phyloP scores from a whole-genome alignment of 2,888 invertebrate species.

The Scaptomyza reducta region DNA sequence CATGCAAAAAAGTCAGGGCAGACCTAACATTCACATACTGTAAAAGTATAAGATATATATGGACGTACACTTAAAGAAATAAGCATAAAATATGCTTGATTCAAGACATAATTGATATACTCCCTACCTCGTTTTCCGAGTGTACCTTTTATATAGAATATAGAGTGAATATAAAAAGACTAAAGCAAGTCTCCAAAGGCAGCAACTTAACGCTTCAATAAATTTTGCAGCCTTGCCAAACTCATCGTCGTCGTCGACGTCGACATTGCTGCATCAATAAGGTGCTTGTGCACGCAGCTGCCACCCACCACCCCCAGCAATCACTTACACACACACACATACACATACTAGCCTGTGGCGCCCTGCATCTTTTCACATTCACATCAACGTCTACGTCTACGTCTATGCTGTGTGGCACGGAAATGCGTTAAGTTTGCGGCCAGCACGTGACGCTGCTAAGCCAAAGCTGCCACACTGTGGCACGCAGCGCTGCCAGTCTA shows the following conservation, averaged over 20 bases:
- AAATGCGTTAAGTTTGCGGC: conserved; percentile 80
- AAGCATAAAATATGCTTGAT: too few species aligned
- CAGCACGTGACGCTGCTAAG: conserved; percentile 77
- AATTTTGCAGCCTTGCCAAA: conserved; percentile 69
- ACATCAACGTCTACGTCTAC: conserved; percentile 3
- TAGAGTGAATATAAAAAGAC: conserved; percentile 15
- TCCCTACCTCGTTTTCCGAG: background rate
- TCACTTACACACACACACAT: background rate
- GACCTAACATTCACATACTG: conserved; percentile 33
- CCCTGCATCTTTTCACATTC: background rate
- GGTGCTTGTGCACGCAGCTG: conserved; percentile 76
- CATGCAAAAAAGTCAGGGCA: conserved; percentile 33
- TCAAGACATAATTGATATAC: too few species aligned
- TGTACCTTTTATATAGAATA: background rate
- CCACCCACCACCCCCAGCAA: background rate
- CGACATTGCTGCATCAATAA: conserved; percentile 76
- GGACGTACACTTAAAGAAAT: background rate
- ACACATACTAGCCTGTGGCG: conserved; percentile 7
- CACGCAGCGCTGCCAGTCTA: conserved; percentile 63
- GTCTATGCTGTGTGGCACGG: conserved; percentile 56
- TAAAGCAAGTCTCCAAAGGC: conserved; percentile 68
- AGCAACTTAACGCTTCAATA: conserved; percentile 81
- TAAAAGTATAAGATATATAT: background rate
- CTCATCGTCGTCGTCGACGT: conserved; percentile 20
- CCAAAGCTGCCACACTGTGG: conserved; percentile 77